Conservation (phyloP, 2,888 invertebrate genomes). For the Tolmerus cingulatus region DNA sequence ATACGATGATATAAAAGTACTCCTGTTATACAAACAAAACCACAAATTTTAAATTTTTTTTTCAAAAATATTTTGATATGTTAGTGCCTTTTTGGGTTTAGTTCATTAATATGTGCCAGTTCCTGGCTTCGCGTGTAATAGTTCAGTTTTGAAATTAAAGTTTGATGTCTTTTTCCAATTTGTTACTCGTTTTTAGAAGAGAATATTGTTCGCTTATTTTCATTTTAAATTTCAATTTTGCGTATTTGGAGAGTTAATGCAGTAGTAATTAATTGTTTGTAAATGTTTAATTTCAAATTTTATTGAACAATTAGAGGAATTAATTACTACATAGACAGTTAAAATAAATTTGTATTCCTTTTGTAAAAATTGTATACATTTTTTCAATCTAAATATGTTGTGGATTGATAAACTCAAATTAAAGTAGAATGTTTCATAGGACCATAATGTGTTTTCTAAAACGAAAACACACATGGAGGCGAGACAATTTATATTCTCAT, state of each 20-base stretch:
- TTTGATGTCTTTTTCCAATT: neutral
- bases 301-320: no score
- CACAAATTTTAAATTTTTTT: neutral
- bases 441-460: neutral
- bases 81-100: neutral
- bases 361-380: neutral
- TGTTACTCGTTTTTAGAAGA: neutral
- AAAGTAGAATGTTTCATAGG: neutral
- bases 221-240: neutral
- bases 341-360: neutral
- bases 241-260: neutral
- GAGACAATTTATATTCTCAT: neutral
- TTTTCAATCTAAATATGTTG: neutral
- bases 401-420: neutral
- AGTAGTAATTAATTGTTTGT: neutral
- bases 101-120: neutral
- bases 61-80: neutral
- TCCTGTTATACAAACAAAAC: neutral
- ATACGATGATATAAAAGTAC: neutral
- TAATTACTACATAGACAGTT: no score
- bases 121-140: neutral
- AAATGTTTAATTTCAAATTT: no score
- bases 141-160: neutral
- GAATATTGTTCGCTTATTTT: neutral
- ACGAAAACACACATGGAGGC: neutral